Evolutionary conservation across 2,113 vertebrate species (phyloP).

Genomic region (Nerophis ophidion): DNA sequence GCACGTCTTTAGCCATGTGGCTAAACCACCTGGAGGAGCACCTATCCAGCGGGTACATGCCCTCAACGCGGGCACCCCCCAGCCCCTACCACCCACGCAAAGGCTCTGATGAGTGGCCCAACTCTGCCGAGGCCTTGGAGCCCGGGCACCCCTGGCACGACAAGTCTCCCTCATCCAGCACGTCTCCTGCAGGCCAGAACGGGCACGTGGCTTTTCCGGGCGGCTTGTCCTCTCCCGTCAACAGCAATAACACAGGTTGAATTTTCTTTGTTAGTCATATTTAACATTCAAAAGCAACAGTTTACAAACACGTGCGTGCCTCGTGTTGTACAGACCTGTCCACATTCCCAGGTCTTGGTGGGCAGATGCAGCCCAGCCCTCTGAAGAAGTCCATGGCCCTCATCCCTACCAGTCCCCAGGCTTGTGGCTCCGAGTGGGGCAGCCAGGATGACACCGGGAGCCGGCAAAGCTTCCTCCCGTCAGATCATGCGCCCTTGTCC

Average conservation of each 20-base stretch:
- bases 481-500: constrained; percentile 89
- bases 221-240: constrained; percentile 79
- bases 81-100: constrained; percentile 79
- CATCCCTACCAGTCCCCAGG: constrained; percentile 78
- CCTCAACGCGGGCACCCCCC: constrained; percentile 64
- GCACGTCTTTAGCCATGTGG: constrained; percentile 89
- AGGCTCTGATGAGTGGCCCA: constrained; percentile 85
- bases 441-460: constrained; percentile 76
- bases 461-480: constrained; percentile 71
- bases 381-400: constrained; percentile 84
- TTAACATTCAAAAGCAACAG: too few relatives aligned
- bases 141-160: constrained; percentile 81
- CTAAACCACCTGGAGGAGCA: constrained; percentile 91
- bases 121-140: constrained; percentile 75
- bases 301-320: background rate
- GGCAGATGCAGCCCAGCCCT: constrained; percentile 84
- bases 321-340: constrained; percentile 15
- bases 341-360: constrained; percentile 62
- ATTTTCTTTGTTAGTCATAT: background rate
- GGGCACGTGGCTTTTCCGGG: constrained; percentile 83
- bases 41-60: constrained; percentile 74
- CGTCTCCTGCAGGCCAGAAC: constrained; percentile 79
- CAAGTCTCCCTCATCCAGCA: constrained; percentile 73
- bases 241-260: constrained; percentile 79
- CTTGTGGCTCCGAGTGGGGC: constrained; percentile 80